Evolutionary conservation across 2,113 vertebrate genomes (phyloP).

Genomic region (Malurus elegans): DNA sequence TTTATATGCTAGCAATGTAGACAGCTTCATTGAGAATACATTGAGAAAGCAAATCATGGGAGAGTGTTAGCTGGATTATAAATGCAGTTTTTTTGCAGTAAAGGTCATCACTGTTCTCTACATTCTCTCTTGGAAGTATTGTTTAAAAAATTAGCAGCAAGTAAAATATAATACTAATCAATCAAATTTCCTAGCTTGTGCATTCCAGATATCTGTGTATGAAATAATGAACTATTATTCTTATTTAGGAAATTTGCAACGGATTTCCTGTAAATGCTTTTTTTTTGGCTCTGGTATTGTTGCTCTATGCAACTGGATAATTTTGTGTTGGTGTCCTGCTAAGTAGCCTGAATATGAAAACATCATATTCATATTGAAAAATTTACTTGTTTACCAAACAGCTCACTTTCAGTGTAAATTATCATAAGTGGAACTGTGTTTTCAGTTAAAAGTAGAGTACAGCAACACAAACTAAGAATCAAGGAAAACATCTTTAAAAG

Average conservation of each 20-base stretch:
- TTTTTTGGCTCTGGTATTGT: not conserved
- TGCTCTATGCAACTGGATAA: not conserved
- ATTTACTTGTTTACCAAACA: not conserved
- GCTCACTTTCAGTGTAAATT: not conserved
- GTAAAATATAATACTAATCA: not conserved
- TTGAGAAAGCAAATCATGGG: not conserved
- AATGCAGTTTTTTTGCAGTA: not conserved
- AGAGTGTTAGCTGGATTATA: not conserved
- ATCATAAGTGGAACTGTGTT: not conserved
- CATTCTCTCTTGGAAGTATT: not conserved
- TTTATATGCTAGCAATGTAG: not conserved
- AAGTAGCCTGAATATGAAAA: not conserved
- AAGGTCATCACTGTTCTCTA: not conserved
- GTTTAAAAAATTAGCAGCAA: not conserved
- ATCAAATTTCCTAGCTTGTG: not conserved
- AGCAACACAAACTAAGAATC: conserved; percentile 13
- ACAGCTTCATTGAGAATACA: not conserved
- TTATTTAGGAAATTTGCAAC: not conserved
- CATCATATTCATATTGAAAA: not conserved
- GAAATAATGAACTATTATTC: not conserved
- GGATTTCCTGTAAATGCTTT: not conserved
- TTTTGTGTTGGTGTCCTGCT: not conserved
- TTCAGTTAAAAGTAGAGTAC: conserved; percentile 22
- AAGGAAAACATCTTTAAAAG: conserved; percentile 32
- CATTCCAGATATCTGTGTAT: not conserved